phyloP scores from a whole-genome alignment of 2,888 invertebrate species.

The Odontocerum albicorne region DNA sequence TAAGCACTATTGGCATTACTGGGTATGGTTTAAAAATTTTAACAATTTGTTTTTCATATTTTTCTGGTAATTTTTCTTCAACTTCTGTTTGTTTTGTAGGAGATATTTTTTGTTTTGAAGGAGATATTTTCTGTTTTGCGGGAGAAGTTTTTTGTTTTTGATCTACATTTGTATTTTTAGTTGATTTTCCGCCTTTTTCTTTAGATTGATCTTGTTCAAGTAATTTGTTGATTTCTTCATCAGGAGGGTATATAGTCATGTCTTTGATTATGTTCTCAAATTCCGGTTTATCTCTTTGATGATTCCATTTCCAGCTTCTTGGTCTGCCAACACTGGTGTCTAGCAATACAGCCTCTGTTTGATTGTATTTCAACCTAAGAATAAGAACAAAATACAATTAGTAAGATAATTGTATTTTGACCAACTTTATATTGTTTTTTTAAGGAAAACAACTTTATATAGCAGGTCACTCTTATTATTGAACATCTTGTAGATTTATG shows the following conservation, averaged over 20 bases:
- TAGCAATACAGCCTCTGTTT: slow-evolving; percentile 12
- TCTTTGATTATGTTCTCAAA: slow-evolving; percentile 21
- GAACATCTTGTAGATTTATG: no score
- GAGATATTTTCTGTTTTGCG: no score
- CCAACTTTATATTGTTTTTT: no score
- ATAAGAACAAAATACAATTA: no score
- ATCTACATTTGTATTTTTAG: not conserved
- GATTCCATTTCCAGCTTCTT: slow-evolving; percentile 16
- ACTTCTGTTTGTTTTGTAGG: not conserved
- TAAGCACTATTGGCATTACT: slow-evolving; percentile 17
- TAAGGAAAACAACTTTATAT: no score
- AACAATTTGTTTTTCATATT: not conserved
- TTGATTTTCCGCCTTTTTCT: slow-evolving; percentile 1
- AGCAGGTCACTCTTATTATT: no score
- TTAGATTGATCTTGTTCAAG: not conserved
- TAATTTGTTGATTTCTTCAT: slow-evolving; percentile 15
- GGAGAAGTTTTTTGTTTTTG: no score
- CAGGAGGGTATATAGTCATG: slow-evolving; percentile 16
- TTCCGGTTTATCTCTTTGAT: slow-evolving; percentile 1
- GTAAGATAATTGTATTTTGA: no score
- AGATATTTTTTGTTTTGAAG: no score
- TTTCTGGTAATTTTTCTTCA: not conserved
- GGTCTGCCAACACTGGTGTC: slow-evolving; percentile 12
- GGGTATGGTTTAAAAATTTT: slow-evolving; percentile 8
- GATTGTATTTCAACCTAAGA: slow-evolving; percentile 23